These are phyloP conservation scores for Oscheius sp. DNA, from an alignment of 1,140 invertebrate species.

Conservation along the genomic window DNA sequence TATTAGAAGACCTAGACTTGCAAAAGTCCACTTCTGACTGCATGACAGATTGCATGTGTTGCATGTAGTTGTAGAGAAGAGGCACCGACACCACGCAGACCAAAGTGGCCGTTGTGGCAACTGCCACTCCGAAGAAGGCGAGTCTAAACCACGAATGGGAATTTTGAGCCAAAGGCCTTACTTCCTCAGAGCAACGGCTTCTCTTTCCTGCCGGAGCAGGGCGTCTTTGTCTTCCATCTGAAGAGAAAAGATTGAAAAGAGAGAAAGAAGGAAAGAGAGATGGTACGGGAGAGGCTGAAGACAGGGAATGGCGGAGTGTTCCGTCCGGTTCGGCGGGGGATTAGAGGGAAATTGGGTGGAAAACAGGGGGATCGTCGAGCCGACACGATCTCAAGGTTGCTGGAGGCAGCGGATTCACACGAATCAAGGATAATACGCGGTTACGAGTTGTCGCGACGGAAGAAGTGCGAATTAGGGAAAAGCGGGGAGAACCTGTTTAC, in stretches of 20 bases:
- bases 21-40: slow-evolving; percentile 50
- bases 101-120: slow-evolving; percentile 53
- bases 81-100: slow-evolving; percentile 52
- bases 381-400: no score
- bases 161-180: slow-evolving; percentile 18
- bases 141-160: slow-evolving; percentile 43
- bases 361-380: no score
- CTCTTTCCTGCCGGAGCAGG: slow-evolving; percentile 11
- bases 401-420: no score
- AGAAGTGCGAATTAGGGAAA: no score
- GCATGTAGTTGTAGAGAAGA: slow-evolving; percentile 52
- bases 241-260: background rate
- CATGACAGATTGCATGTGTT: slow-evolving; percentile 45
- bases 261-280: background rate
- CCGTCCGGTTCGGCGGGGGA: background rate
- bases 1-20: slow-evolving; percentile 32
- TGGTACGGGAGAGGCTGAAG: background rate
- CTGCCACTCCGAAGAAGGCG: slow-evolving; percentile 51
- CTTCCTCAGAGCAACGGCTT: slow-evolving; percentile 24
- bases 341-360: background rate
- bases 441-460: no score
- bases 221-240: slow-evolving; percentile 18
- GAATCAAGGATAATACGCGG: no score
- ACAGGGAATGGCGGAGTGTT: background rate
- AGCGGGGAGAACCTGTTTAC: no score